These are phyloP conservation scores for Eolophus roseicapilla DNA, from an alignment of 2,113 vertebrate genomes.

Conservation along the genomic window DNA sequence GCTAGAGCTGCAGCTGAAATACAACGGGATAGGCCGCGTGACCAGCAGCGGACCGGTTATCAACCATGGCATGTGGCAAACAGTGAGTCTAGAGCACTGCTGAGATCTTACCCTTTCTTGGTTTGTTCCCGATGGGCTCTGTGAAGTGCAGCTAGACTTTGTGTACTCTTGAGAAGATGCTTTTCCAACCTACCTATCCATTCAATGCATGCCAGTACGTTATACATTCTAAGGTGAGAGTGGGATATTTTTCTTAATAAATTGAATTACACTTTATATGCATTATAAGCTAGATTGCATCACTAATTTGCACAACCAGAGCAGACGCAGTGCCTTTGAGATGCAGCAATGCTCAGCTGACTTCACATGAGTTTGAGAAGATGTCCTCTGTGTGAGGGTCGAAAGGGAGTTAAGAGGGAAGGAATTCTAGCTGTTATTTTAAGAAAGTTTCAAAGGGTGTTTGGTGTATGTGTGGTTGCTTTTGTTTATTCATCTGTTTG, in stretches of 20 bases:
- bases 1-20: constrained; percentile 92
- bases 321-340: neutral
- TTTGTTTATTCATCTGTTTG: neutral
- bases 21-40: constrained; percentile 82
- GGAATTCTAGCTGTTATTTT: neutral
- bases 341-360: neutral
- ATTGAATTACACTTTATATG: neutral
- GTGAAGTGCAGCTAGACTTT: neutral
- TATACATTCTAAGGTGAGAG: neutral
- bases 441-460: neutral
- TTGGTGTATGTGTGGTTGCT: neutral
- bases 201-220: neutral
- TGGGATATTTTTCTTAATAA: neutral
- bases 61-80: constrained; percentile 93
- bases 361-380: neutral
- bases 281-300: neutral
- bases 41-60: constrained; percentile 89
- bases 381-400: neutral
- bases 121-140: neutral
- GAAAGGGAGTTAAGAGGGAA: neutral
- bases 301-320: neutral
- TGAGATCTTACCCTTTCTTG: neutral
- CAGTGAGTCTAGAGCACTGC: constrained; percentile 68
- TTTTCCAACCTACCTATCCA: neutral
- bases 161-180: neutral